Base-by-base conservation (phyloP, 1,140 invertebrate genomes). In the Sycobia sp. region DNA sequence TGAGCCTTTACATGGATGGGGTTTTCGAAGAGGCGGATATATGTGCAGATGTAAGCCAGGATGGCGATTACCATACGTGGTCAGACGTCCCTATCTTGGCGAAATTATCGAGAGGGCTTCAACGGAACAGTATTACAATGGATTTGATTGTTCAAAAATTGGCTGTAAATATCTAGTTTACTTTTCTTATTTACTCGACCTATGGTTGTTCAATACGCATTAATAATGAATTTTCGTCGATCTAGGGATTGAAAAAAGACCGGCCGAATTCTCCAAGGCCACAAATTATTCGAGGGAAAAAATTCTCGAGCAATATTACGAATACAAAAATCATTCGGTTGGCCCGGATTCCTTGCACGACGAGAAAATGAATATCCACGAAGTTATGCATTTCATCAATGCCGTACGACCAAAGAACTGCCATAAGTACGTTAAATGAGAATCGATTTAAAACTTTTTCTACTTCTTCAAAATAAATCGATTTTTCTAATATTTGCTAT, bases 1-100 rank as follows among this genome's bases (percentile, higher is more conserved):
- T 84, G 96, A 99, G 83, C 96, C 96, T 0, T 78, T 98, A 22
- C 90, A 96, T 76, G 96, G 96, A 4, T 98, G 91, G 90, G 97
- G 96, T 32, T 97, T 96, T 74, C 84, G 94, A 66, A 86, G 96
- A 74, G 96, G 96, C 58, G 96, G 95, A 22, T 99, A 99, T 81
- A 94, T 97, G 76, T 98, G 94, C 79, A 85, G 94, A 67, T 98
- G 96, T 83, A 86, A 88, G 69, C 95, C 96, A 7, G 93, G 95
- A 4, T 94, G 84, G 74, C 86, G 96, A 65, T 85, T 97, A 61
- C 96, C 96, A 0, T 90, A 89, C 67, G 86, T 91, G 23, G 91
- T 96, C 18, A 84, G 95, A 67, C 86, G 93, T 58, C 95, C 96
- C 0, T 98, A 90, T 84, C 84, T 95, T 1, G 96, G 96, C 1